Evolutionary conservation across 2,113 vertebrate species (phyloP).

Genomic region (Centropus unirufus): DNA sequence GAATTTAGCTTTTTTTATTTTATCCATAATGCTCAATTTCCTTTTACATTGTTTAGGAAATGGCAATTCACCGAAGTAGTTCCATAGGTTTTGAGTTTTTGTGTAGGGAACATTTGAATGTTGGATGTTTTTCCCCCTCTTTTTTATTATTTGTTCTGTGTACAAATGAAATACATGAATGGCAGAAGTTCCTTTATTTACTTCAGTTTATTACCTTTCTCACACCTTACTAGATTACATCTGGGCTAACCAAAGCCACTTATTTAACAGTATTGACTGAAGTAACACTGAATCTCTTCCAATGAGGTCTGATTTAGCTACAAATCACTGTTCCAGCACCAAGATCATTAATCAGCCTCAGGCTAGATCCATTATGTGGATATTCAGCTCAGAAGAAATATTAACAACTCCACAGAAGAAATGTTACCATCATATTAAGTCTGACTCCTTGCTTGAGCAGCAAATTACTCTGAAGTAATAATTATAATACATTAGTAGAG

Average conservation of each 20-base stretch:
- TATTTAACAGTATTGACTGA: constrained; percentile 77
- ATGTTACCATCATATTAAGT: constrained; percentile 71
- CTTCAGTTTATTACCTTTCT: constrained; percentile 54
- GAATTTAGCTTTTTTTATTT: constrained; percentile 2
- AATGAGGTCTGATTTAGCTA: constrained; percentile 73
- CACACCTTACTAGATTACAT: constrained; percentile 49
- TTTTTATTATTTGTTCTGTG: background rate
- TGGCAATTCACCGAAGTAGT: constrained; percentile 2
- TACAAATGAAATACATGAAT: constrained; percentile 41
- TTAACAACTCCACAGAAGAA: constrained; percentile 70
- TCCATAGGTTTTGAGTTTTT: constrained; percentile 10
- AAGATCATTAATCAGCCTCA: constrained; percentile 78
- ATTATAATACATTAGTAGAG: constrained; percentile 81
- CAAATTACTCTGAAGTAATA: constrained; percentile 81
- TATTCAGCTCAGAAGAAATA: constrained; percentile 74
- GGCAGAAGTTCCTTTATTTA: constrained; percentile 51
- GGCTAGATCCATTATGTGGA: constrained; percentile 75
- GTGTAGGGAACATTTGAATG: background rate
- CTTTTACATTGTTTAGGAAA: constrained; percentile 51
- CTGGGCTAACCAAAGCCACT: constrained; percentile 49
- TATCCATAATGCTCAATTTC: constrained; percentile 20
- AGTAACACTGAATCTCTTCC: constrained; percentile 67
- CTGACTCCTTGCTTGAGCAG: constrained; percentile 75
- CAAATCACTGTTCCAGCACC: constrained; percentile 75
- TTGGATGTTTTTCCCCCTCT: background rate